Evolutionary conservation across 1,140 invertebrate genomes (phyloP).

Genomic region (Diabrotica virgifera): DNA sequence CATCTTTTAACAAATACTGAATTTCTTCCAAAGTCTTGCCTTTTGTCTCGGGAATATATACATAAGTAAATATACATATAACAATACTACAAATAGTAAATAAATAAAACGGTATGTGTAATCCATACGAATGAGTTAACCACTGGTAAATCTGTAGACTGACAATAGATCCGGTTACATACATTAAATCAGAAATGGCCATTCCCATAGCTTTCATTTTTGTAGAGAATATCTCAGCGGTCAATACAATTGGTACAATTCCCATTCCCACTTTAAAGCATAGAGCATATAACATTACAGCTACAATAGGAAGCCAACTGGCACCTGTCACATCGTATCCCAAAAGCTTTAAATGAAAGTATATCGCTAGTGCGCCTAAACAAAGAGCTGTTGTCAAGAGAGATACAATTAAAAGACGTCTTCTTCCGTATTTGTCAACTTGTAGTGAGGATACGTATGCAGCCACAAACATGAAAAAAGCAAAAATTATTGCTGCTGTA

Average conservation of each 20-base stretch:
- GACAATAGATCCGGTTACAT: slow-evolving; percentile 55
- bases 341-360: slow-evolving; percentile 31
- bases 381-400: slow-evolving; percentile 22
- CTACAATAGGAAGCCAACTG: slow-evolving; percentile 31
- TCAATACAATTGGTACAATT: slow-evolving; percentile 68
- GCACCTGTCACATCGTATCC: slow-evolving; percentile 9
- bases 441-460: slow-evolving; percentile 39
- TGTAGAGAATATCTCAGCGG: slow-evolving; percentile 64
- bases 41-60: slow-evolving; percentile 73
- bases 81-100: slow-evolving; percentile 60
- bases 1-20: slow-evolving; percentile 46
- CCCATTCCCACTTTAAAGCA: slow-evolving; percentile 35
- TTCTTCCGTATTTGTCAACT: slow-evolving; percentile 48
- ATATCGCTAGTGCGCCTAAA: slow-evolving; percentile 26
- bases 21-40: slow-evolving; percentile 73
- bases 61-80: slow-evolving; percentile 58
- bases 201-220: slow-evolving; percentile 53
- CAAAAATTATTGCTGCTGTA: slow-evolving; percentile 45
- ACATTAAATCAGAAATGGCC: slow-evolving; percentile 37
- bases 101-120: slow-evolving; percentile 62
- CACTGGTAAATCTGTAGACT: slow-evolving; percentile 63
- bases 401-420: slow-evolving; percentile 44
- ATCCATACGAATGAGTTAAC: slow-evolving; percentile 50
- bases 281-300: slow-evolving; percentile 32
- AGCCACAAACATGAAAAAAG: slow-evolving; percentile 36